Evolutionary conservation across 2,888 invertebrate genomes (phyloP).

Genomic region (Diaperis boleti): DNA sequence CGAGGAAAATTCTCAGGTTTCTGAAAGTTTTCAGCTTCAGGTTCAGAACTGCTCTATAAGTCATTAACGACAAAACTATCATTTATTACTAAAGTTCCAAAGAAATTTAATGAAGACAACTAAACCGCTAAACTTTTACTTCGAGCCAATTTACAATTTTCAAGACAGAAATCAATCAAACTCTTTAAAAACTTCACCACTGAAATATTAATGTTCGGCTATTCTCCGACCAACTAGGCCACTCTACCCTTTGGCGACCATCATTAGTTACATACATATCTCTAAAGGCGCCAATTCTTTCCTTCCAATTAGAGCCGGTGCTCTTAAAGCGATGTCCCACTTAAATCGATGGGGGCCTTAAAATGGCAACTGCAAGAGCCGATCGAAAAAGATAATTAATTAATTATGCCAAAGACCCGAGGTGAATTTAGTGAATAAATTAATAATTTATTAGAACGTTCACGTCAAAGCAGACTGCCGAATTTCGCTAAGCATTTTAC

Average conservation of each 20-base stretch:
- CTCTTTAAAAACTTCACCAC: no score
- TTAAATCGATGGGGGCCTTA: slow-evolving; percentile 16
- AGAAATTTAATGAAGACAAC: no score
- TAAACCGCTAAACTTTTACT: no score
- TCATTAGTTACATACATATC: not conserved
- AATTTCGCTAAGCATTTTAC: slow-evolving; percentile 23
- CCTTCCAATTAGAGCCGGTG: slow-evolving; percentile 5
- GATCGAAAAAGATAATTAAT: slow-evolving; percentile 28
- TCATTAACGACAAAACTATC: no score
- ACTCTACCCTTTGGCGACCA: not conserved
- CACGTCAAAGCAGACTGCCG: slow-evolving; percentile 33
- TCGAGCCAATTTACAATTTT: no score
- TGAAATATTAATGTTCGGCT: no score
- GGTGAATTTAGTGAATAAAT: slow-evolving; percentile 37
- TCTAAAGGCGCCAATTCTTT: slow-evolving; percentile 1
- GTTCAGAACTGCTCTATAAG: no score
- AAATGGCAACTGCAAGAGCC: slow-evolving; percentile 22
- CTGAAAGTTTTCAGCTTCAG: no score
- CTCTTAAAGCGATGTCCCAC: slow-evolving; percentile 19
- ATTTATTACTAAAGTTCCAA: no score
- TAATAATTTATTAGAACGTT: slow-evolving; percentile 34
- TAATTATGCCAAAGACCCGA: slow-evolving; percentile 35
- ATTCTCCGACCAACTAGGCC: not conserved
- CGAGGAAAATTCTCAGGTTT: no score
- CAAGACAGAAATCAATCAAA: no score